These are phyloP conservation scores for Labroides dimidiatus DNA, from an alignment of 2,797 vertebrate genomes.

Conservation along the genomic window DNA sequence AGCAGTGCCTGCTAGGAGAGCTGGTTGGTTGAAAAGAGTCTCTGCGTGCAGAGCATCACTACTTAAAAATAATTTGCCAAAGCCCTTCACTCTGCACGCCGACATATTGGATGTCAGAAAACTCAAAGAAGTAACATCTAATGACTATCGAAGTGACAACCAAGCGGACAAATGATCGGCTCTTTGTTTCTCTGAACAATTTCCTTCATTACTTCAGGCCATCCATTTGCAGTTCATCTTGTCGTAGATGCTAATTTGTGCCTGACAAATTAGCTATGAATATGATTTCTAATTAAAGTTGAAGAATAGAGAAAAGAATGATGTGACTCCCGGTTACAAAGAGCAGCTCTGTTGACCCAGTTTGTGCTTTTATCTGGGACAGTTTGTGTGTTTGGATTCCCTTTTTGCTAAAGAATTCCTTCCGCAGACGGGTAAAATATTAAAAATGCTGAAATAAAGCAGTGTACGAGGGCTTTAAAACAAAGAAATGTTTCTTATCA, in stretches of 20 bases:
- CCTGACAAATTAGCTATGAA: constrained; percentile 41
- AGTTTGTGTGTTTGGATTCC: constrained; percentile 31
- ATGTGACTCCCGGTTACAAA: constrained; percentile 35
- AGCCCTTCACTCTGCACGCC: constrained; percentile 58
- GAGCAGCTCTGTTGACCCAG: constrained; percentile 43
- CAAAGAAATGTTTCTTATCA: not conserved
- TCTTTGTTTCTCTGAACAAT: constrained; percentile 29
- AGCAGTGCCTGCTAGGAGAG: constrained; percentile 20
- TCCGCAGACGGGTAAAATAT: constrained; percentile 11
- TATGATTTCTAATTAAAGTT: constrained; percentile 49
- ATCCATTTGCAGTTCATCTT: constrained; percentile 33
- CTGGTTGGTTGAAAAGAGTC: constrained; percentile 70
- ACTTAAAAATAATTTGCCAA: constrained; percentile 51
- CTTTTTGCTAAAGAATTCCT: constrained; percentile 12
- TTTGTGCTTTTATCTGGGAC: constrained; percentile 43
- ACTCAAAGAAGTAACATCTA: constrained; percentile 42
- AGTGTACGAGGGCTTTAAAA: not conserved
- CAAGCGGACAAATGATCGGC: constrained; percentile 16
- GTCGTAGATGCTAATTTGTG: constrained; percentile 44
- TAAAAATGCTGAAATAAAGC: constrained; percentile 14
- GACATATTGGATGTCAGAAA: constrained; percentile 50
- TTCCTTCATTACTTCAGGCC: constrained; percentile 25
- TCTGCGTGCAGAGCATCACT: constrained; percentile 40
- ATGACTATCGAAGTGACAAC: constrained; percentile 56
- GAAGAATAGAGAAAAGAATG: constrained; percentile 19